Evolutionary conservation across 2,888 invertebrate genomes (phyloP).

Genomic region (Pandemis heparana): DNA sequence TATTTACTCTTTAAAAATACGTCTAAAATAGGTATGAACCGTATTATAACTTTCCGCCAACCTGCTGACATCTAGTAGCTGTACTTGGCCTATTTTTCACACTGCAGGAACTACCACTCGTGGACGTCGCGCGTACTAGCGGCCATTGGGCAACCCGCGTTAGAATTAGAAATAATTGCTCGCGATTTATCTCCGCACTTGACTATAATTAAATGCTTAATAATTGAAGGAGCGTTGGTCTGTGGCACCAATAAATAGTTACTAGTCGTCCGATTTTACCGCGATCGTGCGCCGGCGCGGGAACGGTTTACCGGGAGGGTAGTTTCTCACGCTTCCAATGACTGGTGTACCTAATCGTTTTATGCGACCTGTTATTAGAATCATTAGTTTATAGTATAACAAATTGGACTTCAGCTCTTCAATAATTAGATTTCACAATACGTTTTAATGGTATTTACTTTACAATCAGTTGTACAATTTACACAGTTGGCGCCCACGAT

Average conservation of each 20-base stretch:
- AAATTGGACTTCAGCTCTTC: constrained; percentile 43
- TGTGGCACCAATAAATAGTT: constrained; percentile 71
- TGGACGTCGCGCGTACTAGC: constrained; percentile 64
- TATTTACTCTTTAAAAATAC: too few relatives aligned
- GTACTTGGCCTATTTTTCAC: constrained; percentile 3
- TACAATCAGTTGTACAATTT: background rate
- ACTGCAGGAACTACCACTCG: constrained; percentile 18
- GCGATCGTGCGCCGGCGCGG: constrained; percentile 76
- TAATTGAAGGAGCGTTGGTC: constrained; percentile 74
- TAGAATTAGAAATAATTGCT: constrained; percentile 78
- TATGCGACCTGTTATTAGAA: constrained; percentile 64
- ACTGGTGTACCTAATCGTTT: constrained; percentile 70
- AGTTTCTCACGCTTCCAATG: constrained; percentile 79
- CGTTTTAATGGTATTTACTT: constrained; percentile 1
- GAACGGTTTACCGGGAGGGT: constrained; percentile 65
- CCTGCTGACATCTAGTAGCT: background rate
- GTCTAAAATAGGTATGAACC: too few relatives aligned
- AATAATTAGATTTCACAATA: constrained; percentile 19
- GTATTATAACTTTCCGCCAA: too few relatives aligned
- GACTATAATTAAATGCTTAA: constrained; percentile 80
- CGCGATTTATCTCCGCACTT: constrained; percentile 73
- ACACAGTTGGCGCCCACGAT: too few relatives aligned
- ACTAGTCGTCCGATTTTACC: constrained; percentile 63
- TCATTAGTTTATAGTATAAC: constrained; percentile 55
- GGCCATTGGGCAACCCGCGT: constrained; percentile 74